phyloP scores from a whole-genome alignment of 2,888 invertebrate genomes.

The Tuta absoluta region DNA sequence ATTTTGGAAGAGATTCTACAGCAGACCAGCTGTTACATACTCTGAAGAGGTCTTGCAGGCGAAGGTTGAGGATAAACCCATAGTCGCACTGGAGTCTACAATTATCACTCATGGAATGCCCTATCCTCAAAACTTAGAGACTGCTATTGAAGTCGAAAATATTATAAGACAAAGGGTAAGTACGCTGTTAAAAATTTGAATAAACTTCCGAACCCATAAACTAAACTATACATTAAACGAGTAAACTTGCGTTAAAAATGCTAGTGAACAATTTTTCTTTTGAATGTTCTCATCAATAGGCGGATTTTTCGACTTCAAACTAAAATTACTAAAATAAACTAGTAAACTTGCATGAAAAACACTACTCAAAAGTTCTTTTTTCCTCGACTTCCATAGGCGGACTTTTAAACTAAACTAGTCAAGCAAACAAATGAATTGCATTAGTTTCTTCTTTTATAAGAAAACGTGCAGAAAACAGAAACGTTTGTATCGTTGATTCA shows the following conservation, averaged over 20 bases:
- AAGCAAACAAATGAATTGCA: conserved; percentile 8
- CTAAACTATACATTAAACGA: not conserved
- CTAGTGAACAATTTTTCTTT: too few relatives aligned
- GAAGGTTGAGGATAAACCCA: conserved; percentile 82
- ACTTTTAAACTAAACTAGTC: not conserved
- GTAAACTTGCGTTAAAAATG: too few relatives aligned
- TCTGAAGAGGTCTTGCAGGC: conserved; percentile 85
- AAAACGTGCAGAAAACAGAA: not conserved
- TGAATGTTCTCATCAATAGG: too few relatives aligned
- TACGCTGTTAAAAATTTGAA: not conserved
- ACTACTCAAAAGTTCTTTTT: not conserved
- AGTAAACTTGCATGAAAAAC: too few relatives aligned
- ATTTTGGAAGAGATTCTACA: conserved; percentile 45
- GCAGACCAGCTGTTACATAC: conserved; percentile 56
- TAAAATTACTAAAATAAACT: too few relatives aligned
- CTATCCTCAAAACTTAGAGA: conserved; percentile 93
- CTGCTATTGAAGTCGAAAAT: conserved; percentile 90
- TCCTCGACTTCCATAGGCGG: not conserved
- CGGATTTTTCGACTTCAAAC: too few relatives aligned
- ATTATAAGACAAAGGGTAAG: conserved; percentile 86
- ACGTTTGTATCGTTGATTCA: conserved; percentile 5
- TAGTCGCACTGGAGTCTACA: conserved; percentile 98
- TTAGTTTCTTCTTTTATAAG: not conserved
- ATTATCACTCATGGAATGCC: conserved; percentile 99
- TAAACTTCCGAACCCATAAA: too few relatives aligned